Conservation (phyloP, 1,140 invertebrate genomes). For the Nylanderia fulva region DNA sequence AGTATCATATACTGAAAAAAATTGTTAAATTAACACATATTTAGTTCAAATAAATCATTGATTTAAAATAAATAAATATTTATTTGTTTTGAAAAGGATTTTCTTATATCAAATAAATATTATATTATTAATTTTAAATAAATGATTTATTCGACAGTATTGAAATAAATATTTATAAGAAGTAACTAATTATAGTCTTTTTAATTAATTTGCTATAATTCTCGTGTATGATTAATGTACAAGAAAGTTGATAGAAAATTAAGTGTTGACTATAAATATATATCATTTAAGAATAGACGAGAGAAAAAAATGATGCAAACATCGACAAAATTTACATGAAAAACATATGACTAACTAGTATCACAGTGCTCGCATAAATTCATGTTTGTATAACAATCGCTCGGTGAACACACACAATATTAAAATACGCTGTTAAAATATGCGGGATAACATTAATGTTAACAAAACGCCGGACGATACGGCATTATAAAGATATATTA, state of each 20-base stretch:
- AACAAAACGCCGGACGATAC: slow-evolving; percentile 48
- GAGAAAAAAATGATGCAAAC: neutral
- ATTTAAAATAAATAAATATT: no score
- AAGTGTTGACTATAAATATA: neutral
- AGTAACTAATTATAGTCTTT: no score
- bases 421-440: slow-evolving; percentile 45
- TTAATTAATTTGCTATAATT: neutral
- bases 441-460: slow-evolving; percentile 49
- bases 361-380: slow-evolving; percentile 40
- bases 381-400: slow-evolving; percentile 11
- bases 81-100: no score
- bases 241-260: neutral
- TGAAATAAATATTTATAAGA: no score
- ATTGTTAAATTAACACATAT: no score
- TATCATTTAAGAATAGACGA: neutral
- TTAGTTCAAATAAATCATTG: no score
- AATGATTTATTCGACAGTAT: no score
- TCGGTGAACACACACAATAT: slow-evolving; percentile 7
- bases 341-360: slow-evolving; percentile 14
- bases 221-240: neutral
- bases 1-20: no score
- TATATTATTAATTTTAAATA: no score
- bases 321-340: neutral
- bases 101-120: no score
- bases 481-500: slow-evolving; percentile 61